phyloP scores from a whole-genome alignment of 2,113 vertebrate genomes.

The Falco punctatus region DNA sequence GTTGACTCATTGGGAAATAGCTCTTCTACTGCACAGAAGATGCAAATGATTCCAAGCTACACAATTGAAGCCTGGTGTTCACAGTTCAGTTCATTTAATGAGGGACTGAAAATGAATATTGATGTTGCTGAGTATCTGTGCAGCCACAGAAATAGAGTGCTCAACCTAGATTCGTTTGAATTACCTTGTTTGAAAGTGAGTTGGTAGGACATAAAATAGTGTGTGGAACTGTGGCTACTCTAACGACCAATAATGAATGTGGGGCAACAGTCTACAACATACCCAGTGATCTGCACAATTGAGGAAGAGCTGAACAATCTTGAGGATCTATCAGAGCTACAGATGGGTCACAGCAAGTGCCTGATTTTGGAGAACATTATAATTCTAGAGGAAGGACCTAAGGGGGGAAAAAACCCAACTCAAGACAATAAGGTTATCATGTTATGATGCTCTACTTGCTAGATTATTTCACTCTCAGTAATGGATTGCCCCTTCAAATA shows the following conservation, averaged over 20 bases:
- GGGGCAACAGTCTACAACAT: background rate
- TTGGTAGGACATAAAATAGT: background rate
- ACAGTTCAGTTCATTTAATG: background rate
- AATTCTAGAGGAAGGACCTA: background rate
- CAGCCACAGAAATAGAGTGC: background rate
- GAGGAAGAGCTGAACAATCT: background rate
- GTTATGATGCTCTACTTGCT: background rate
- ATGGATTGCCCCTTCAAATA: background rate
- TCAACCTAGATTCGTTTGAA: background rate
- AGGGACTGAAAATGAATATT: background rate
- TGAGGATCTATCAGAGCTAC: background rate
- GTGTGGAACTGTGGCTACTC: background rate
- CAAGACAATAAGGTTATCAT: background rate
- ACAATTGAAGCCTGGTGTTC: background rate
- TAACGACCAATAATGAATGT: background rate
- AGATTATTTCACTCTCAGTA: background rate
- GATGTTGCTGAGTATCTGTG: background rate
- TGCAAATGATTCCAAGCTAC: background rate
- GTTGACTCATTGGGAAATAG: background rate
- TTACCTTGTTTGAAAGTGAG: background rate
- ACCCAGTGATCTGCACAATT: background rate
- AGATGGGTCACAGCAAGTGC: background rate
- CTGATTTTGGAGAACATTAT: background rate
- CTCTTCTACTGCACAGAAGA: background rate
- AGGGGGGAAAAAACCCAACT: fast-evolving